Conservation (phyloP, 2,113 vertebrate species). For the Sinocyclocheilus maitianheensis region DNA sequence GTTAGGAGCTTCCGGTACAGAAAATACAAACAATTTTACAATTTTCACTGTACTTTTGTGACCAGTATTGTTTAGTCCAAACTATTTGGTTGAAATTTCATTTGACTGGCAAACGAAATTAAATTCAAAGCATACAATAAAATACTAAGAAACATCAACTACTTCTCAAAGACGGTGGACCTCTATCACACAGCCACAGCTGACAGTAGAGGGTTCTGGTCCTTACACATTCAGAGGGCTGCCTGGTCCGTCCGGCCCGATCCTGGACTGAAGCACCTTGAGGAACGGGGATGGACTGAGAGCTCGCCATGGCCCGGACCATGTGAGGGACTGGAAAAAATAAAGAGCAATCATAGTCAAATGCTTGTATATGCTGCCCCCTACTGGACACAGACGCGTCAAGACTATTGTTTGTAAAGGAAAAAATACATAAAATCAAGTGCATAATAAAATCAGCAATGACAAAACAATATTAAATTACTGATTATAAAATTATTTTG, state of each 20-base stretch:
- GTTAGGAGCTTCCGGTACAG: too few species aligned
- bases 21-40: too few species aligned
- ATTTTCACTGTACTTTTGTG: too few species aligned
- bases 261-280: conserved; percentile 73
- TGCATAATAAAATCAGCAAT: background rate
- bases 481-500: background rate
- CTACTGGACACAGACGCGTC: background rate
- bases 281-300: conserved; percentile 86
- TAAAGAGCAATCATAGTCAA: background rate
- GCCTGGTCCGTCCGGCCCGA: conserved; percentile 81
- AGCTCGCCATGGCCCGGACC: conserved; percentile 82
- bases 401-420: background rate
- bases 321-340: conserved; percentile 80
- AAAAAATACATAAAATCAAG: too few species aligned
- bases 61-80: background rate
- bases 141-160: background rate
- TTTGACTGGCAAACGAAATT: background rate
- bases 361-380: background rate
- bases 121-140: background rate
- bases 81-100: background rate
- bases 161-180: background rate
- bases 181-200: background rate
- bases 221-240: conserved; percentile 95
- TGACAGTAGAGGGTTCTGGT: background rate
- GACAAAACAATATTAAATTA: background rate